Evolutionary conservation across 2,113 vertebrate genomes (phyloP).

Genomic region (Cyphomyrus plagiostoma): DNA sequence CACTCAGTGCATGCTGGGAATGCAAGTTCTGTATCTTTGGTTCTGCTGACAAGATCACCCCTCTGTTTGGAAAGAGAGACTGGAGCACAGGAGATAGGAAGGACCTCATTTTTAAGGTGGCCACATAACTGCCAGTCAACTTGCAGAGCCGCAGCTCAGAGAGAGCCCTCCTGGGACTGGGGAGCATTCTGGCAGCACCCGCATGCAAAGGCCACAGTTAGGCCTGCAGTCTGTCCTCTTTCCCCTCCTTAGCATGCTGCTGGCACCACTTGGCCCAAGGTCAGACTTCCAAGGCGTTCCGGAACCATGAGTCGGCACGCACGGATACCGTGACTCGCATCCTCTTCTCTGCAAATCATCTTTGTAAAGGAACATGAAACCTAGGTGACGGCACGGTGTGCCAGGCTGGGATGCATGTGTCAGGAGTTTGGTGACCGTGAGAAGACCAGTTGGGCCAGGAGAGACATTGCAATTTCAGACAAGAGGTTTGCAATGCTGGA

Average conservation of each 20-base stretch:
- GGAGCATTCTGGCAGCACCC: background rate
- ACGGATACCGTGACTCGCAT: background rate
- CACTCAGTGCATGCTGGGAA: background rate
- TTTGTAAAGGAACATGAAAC: background rate
- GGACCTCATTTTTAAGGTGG: background rate
- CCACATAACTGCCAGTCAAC: background rate
- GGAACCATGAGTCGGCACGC: background rate
- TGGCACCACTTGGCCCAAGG: background rate
- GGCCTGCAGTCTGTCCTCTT: background rate
- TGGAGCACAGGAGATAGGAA: background rate
- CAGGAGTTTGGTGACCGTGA: background rate
- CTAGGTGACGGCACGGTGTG: background rate
- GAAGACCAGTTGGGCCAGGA: background rate
- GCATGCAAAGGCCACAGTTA: background rate
- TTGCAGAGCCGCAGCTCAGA: background rate
- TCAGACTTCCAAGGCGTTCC: background rate
- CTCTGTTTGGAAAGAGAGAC: background rate
- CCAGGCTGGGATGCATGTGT: background rate
- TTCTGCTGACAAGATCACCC: conserved; percentile 2
- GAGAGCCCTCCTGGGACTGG: background rate
- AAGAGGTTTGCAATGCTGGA: background rate
- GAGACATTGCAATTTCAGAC: background rate
- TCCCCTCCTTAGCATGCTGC: background rate
- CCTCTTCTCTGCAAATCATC: background rate
- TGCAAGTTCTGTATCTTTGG: background rate